Evolutionary conservation across 1,140 invertebrate species (phyloP), one percentile per base, ranked within the genome.

Genomic region (Euschistus heros): DNA sequence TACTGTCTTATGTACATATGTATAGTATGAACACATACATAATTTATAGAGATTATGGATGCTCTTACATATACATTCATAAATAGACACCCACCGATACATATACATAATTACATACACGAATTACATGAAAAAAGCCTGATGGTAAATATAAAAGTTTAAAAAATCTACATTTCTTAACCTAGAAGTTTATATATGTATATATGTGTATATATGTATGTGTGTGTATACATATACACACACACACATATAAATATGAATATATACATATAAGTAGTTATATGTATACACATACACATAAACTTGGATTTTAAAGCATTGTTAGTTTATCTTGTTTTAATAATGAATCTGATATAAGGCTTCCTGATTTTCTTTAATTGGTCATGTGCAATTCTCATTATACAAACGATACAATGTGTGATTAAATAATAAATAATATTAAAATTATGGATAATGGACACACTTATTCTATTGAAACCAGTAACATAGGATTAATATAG

Each of bases 91-190:
- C 33, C 33, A 37, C 33, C 33, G 13, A 37, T 37, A 37, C 33
- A 37, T 37, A 37, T 37, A 37, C 30, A 37, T 37, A 37, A 37
- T 37, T 37, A 37, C 33, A 37, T 37, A 37, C 33, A 37, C 33
- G 13, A 37, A 37, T 37, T 37, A 37, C 33, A 37, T 37, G 33
- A 37, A 37, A 30, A 37, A 37, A 37, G 33, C 33, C 33, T 37
- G 33, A 37, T 37, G 33, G 64, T 57, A 66, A 55, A 61, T 66
- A 66, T 66, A 66, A 66, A 66, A 66, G 55, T 66, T 66, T 66
- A 66, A 66, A 66, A 66, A 66, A 66, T 66, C 64, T 66, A 66
- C 64, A 50, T 61, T 18, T 33, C 57, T 66, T 60, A 66, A 46
- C 18, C 55, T 60, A 60, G 57, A 62, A 62, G 44, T 18, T 42